Base-by-base conservation (phyloP, 2,888 invertebrate species). In the Fragum fragum region DNA sequence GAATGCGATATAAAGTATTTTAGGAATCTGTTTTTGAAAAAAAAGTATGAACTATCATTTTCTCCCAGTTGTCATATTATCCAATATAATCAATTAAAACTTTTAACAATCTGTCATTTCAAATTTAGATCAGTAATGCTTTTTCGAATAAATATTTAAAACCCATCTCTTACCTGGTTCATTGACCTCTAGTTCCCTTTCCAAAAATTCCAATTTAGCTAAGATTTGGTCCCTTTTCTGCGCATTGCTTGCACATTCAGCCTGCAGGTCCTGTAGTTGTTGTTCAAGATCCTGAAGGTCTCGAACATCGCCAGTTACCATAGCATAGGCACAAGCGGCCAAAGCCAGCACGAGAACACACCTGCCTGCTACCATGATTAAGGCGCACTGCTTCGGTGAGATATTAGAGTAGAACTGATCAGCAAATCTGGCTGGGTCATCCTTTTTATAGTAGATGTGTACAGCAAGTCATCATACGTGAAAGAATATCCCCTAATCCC, bases 351-450 rank as follows among this genome's bases (percentile, higher is more conserved):
- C 32, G 39, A 86, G 55, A 29, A 86, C 36, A 83, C 86, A 86
- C 83, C 77, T 79, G 79, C 81, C 83, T 83, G 79, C 79, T 76
- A 83, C 81, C 86, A 86, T 76, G 66, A 29, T 73, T 52, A 39
- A 29, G 77, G 75, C 80, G 72, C 83, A 81, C 81, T 81, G 84
- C 78, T 21, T 71, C 74, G 61, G 77, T 77, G 53, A 23, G 29
- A 28, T 14, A 18, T 39, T 23, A 29, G 52, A 66, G 75, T 66
- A 72, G 39, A 63, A 36, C 55, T 55, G 66, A 66, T 66, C 21
- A 42, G 66, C 42, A 14, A 21, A 42, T 42, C 23, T 42, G 66
- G 66, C 39, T 42, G 21, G 21, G 14, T 21, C n/a, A 3, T 9
- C 23, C 23, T 42, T 42, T 66, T 42, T 66, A 66, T 66, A 66